Evolutionary conservation across 2,797 vertebrate genomes (phyloP), one percentile per base, ranked within the genome.

Genomic region (Xiphophorus birchmanni): DNA sequence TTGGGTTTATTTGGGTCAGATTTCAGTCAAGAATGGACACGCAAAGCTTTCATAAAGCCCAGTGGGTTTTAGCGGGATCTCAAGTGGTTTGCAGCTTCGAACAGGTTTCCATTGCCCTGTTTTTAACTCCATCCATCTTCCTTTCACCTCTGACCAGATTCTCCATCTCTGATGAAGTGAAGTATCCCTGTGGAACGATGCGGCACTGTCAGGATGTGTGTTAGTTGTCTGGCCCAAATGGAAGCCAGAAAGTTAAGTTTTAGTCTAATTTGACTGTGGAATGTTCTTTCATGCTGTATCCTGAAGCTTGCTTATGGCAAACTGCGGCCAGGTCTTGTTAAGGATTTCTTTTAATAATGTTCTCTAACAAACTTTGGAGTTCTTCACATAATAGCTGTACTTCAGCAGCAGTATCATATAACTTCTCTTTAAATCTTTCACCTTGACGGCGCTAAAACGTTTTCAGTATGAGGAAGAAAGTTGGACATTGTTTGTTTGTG

Each of bases 1-100:
- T 74, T 67, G 45, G 32, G 56, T 69, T 74, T 72, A 75, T 76
- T 48, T 79, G 44, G 78, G 45, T 81, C 80, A 74, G 29, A 58
- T 42, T 78, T 35, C 65, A 67, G 52, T 86, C 71, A 76, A 29
- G 48, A 45, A 65, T 52, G 40, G 0, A 71, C 56, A 29, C 42
- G n/a, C 60, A 48, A 13, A 29, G 65, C 47, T 23, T 40, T 67
- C 44, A 29, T 29, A 47, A 45, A 72, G 42, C 44, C 26, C 42
- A 72, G 2, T 17, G 26, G 67, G 42, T 29, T 72, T 72, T 72
- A 29, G 6, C 3, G 6, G 69, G 26, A 72, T 72, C 44, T 72
- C 44, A 47, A 47, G 44, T 29, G 69, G 42, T 47, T 72, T 29
- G 69, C 42, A 72, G 69, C 26, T 26, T 45, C 13, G 44, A 72